Evolutionary conservation across 1,140 invertebrate genomes (phyloP).

Genomic region (Orussus abietinus): DNA sequence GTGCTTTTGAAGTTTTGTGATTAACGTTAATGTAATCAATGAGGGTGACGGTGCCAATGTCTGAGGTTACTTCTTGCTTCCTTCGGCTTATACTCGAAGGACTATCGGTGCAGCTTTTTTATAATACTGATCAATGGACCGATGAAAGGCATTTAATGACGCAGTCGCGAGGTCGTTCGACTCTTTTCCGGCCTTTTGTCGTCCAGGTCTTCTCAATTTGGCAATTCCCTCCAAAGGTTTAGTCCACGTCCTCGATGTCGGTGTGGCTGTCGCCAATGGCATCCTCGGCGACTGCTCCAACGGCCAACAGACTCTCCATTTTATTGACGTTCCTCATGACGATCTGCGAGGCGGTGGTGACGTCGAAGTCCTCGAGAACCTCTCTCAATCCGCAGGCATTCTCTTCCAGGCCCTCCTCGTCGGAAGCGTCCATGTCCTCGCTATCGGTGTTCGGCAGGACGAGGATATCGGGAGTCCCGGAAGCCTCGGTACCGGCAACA

Average conservation of each 20-base stretch:
- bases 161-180: no score
- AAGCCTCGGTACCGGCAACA: not conserved
- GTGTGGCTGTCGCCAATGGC: conserved; percentile 40
- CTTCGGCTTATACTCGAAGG: no score
- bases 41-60: no score
- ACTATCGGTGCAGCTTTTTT: no score
- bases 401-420: conserved; percentile 33
- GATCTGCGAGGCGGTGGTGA: conserved; percentile 38
- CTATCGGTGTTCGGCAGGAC: conserved; percentile 39
- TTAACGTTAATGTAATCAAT: no score
- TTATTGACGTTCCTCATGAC: conserved; percentile 44
- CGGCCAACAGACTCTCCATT: conserved; percentile 32
- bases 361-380: conserved; percentile 32
- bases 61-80: no score
- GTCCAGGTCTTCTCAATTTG: no score
- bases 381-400: conserved; percentile 28
- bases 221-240: no score
- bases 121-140: no score
- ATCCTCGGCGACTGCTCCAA: conserved; percentile 28
- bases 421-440: conserved; percentile 46
- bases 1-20: no score
- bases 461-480: conserved; percentile 24
- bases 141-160: no score
- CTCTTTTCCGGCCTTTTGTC: no score
- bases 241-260: conserved; percentile 48